phyloP scores from a whole-genome alignment of 2,797 vertebrate species.

The Cygnus olor region DNA sequence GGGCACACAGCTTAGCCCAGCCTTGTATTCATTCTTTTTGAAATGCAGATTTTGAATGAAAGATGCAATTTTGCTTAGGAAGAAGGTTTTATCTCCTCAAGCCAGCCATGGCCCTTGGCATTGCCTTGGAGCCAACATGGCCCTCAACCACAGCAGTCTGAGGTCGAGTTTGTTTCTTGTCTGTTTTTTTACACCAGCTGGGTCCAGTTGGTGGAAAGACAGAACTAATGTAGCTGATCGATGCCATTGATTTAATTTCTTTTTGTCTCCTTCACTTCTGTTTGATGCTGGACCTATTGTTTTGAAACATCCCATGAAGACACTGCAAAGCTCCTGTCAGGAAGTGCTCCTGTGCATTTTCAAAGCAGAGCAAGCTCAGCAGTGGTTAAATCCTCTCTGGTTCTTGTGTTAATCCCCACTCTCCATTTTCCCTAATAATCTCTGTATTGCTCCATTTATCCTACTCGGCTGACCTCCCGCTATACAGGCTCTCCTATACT shows the following conservation, averaged over 20 bases:
- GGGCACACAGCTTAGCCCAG: neutral
- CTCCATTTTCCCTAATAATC: conserved; percentile 25
- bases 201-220: neutral
- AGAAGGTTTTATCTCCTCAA: neutral
- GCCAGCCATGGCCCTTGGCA: neutral
- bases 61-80: neutral
- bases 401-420: conserved; percentile 30
- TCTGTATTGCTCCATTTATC: neutral
- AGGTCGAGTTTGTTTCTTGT: neutral
- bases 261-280: neutral
- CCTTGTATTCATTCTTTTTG: neutral
- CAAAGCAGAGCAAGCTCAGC: conserved; percentile 1
- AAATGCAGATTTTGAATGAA: neutral
- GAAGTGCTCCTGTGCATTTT: neutral
- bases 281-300: neutral
- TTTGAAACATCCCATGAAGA: neutral
- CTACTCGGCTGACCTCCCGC: conserved; percentile 1
- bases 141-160: accelerated
- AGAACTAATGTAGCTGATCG: neutral
- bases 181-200: neutral
- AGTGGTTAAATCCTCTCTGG: conserved; percentile 22
- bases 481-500: neutral
- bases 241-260: neutral
- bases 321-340: neutral
- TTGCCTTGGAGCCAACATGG: neutral